Evolutionary conservation across 2,113 vertebrate species (phyloP).

Genomic region (Amazona vittata): DNA sequence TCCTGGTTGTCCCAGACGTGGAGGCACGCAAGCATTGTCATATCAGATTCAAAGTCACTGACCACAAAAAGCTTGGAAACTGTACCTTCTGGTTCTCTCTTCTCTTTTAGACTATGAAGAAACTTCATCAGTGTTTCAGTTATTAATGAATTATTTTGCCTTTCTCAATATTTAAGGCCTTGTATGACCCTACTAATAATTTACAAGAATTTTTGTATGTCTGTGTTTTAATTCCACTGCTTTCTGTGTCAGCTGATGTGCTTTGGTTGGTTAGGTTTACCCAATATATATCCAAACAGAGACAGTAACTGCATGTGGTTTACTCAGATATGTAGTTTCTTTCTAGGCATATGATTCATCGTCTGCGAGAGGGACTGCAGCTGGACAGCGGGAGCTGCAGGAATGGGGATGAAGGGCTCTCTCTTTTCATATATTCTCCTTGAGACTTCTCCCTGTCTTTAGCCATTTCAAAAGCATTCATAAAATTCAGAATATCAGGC

Average conservation of each 20-base stretch:
- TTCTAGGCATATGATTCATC: slow-evolving; percentile 67
- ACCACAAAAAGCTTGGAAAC: slow-evolving; percentile 67
- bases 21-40: background rate
- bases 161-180: slow-evolving; percentile 63
- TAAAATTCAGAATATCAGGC: background rate
- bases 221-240: slow-evolving; percentile 71
- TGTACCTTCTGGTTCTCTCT: slow-evolving; percentile 36
- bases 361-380: slow-evolving; percentile 55
- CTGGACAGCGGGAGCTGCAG: slow-evolving; percentile 29
- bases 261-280: slow-evolving; percentile 56
- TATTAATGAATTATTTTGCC: slow-evolving; percentile 68
- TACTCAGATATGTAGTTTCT: slow-evolving; percentile 65
- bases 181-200: slow-evolving; percentile 58
- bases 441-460: background rate
- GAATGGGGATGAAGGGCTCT: background rate
- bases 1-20: background rate
- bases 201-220: slow-evolving; percentile 57
- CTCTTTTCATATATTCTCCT: background rate
- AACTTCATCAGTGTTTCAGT: slow-evolving; percentile 68
- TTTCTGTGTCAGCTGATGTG: slow-evolving; percentile 64
- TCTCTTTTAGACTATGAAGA: slow-evolving; percentile 53
- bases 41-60: slow-evolving; percentile 47
- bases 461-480: background rate
- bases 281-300: slow-evolving; percentile 64
- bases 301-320: slow-evolving; percentile 65